Evolutionary conservation across 2,797 vertebrate species (phyloP).

Genomic region (Megalops cyprinoides): DNA sequence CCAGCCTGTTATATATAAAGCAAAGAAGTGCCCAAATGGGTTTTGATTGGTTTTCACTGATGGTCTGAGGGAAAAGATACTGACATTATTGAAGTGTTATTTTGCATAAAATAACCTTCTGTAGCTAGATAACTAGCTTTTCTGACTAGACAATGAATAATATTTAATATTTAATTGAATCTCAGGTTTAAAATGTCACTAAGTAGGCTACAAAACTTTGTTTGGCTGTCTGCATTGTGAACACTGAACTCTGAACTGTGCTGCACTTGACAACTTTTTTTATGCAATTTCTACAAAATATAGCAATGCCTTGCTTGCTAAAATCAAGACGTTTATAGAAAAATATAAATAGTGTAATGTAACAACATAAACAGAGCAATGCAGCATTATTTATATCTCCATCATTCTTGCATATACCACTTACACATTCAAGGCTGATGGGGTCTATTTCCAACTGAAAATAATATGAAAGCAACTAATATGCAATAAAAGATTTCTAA

Average conservation of each 20-base stretch:
- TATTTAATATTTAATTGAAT: background rate
- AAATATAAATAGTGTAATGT: no score
- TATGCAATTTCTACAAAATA: background rate
- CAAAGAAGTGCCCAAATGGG: background rate
- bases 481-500: background rate
- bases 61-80: background rate
- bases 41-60: background rate
- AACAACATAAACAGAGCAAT: no score
- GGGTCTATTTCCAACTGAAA: background rate
- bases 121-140: background rate
- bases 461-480: background rate
- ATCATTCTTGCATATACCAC: background rate
- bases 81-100: conserved; percentile 10
- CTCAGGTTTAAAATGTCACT: background rate
- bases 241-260: conserved; percentile 2
- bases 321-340: background rate
- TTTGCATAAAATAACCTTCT: background rate
- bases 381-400: no score
- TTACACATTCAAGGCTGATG: background rate
- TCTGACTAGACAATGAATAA: background rate
- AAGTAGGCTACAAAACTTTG: no score
- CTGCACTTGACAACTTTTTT: background rate
- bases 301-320: background rate
- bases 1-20: background rate
- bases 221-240: background rate